phyloP scores from a whole-genome alignment of 2,113 vertebrate genomes.

The Erythrocercus mccallii region DNA sequence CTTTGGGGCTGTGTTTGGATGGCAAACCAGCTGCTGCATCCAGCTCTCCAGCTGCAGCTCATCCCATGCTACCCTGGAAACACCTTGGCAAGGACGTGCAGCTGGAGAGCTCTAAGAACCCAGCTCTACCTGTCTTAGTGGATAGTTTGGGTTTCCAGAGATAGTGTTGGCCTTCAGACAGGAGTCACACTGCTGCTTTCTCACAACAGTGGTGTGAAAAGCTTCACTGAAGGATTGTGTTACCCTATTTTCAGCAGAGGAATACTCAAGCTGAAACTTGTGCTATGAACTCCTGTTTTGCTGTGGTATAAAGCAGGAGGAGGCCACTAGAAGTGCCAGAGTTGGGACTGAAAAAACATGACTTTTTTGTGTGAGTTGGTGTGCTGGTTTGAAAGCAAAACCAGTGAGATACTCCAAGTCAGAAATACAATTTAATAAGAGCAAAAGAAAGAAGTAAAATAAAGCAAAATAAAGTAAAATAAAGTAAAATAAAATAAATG shows the following conservation, averaged over 20 bases:
- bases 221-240: fast-evolving
- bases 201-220: not conserved
- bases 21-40: not conserved
- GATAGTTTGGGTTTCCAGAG: not conserved
- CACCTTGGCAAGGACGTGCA: not conserved
- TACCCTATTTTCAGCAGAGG: not conserved
- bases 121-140: not conserved
- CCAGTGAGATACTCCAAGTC: no score
- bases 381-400: no score
- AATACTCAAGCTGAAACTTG: not conserved
- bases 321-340: not conserved
- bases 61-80: not conserved
- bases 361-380: not conserved
- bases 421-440: no score
- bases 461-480: no score
- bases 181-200: not conserved
- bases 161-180: not conserved
- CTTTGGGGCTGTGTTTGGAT: not conserved
- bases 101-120: not conserved
- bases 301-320: not conserved
- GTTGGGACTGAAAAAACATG: not conserved
- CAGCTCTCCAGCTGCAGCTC: not conserved
- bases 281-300: not conserved
- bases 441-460: no score
- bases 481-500: no score